Base-by-base conservation (phyloP, 2,113 vertebrate genomes). In the Lota lota region DNA sequence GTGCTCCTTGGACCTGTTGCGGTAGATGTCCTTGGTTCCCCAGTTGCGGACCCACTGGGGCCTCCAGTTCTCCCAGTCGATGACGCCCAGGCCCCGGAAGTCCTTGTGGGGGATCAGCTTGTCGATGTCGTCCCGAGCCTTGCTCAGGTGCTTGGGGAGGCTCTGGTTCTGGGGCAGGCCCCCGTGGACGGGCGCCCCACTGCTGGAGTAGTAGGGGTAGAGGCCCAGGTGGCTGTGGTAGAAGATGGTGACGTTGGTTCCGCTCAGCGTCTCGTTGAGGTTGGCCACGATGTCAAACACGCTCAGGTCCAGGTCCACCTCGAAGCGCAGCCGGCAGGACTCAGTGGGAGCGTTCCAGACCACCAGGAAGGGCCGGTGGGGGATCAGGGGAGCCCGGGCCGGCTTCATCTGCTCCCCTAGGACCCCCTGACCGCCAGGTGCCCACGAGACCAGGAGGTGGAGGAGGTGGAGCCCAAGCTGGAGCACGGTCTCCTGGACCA, bases 11-110 rank as follows among this genome's bases (percentile, higher is more conserved):
- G 94, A 96, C 58, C 93, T 92, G 64, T 93, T 93, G 72, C 92
- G 93, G 68, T 97, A 97, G 74, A 96, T 93, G 58, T 89, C 85
- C 84, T 95, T 96, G 24, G 79, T 87, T 11, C 93, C 95, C 95
- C 95, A 95, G 75, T 97, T 98, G 73, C 95, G 90, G 0, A 95
- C 93, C 95, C 96, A 97, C 63, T 96, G 94, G 0, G 94, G 94
- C 53, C 94, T 93, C 95, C 94, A 98, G 82, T 92, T 93, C 87
- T 97, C 95, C 95, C 95, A 96, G 78, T 95, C 96, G 53, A 98
- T 96, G 66, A 97, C 91, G 4, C 87, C 94, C 72, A 98, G 90
- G 7, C 93, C 93, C 66, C 90, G 88, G 63, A 97, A 95, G 68
- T 94, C 91, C 85, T 93, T 94, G 77, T 86, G 79, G 7, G 93